Conservation (phyloP, 2,797 vertebrate genomes). For the Chloroceryle inda region DNA sequence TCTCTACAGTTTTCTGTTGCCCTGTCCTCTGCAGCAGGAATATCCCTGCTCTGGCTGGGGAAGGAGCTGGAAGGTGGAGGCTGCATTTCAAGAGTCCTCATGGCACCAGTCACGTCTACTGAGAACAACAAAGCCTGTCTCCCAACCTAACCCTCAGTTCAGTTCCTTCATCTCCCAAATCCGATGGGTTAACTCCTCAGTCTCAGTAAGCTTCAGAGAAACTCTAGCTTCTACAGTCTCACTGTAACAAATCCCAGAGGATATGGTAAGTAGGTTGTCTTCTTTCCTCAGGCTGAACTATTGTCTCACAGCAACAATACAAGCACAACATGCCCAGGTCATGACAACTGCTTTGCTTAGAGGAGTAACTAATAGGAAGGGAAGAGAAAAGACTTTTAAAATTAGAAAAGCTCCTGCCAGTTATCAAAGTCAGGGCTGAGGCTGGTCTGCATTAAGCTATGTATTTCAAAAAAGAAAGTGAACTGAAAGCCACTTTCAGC, state of each 20-base stretch:
- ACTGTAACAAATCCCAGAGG: background rate
- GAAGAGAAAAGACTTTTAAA: background rate
- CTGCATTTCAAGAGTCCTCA: background rate
- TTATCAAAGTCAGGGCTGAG: background rate
- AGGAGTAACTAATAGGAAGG: slow-evolving; percentile 7
- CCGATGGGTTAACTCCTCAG: background rate
- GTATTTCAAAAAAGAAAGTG: background rate
- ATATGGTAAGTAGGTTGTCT: slow-evolving; percentile 6
- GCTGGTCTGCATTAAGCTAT: background rate
- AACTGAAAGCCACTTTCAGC: background rate
- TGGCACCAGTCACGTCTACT: background rate
- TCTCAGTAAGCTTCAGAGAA: background rate
- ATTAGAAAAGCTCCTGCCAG: background rate
- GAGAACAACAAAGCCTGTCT: background rate
- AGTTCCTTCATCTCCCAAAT: background rate
- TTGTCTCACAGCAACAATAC: slow-evolving; percentile 24
- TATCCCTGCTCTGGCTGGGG: background rate
- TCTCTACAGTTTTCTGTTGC: background rate
- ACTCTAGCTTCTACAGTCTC: background rate
- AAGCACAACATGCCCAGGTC: background rate
- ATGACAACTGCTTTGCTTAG: background rate
- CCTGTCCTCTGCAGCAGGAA: background rate
- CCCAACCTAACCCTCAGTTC: background rate
- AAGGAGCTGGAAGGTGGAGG: background rate
- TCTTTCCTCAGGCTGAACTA: slow-evolving; percentile 11